Conservation (phyloP, 2,797 vertebrate genomes). For the Phyllotis vaccarum region DNA sequence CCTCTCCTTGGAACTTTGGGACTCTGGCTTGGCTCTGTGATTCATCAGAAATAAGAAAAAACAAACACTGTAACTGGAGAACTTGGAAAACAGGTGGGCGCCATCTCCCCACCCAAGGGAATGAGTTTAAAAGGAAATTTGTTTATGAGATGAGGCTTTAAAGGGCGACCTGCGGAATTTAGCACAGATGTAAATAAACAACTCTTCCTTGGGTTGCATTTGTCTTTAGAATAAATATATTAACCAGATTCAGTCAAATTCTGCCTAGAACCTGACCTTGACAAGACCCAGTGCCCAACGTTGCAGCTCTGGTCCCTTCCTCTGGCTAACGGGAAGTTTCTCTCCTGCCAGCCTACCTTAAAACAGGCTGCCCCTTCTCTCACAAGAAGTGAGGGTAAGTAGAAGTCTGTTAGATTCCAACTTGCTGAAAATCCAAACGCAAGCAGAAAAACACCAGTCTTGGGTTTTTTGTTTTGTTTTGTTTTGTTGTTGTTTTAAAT, state of each 20-base stretch:
- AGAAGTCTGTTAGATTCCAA: constrained; percentile 61
- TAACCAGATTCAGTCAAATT: constrained; percentile 73
- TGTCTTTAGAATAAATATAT: constrained; percentile 79
- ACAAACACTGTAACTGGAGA: constrained; percentile 82
- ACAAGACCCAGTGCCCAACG: constrained; percentile 69
- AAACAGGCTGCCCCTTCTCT: constrained; percentile 57
- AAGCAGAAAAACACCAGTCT: constrained; percentile 60
- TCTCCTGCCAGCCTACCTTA: neutral
- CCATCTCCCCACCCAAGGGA: constrained; percentile 79
- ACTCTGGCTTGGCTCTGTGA: constrained; percentile 73
- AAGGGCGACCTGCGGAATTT: constrained; percentile 83
- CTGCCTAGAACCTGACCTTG: constrained; percentile 77
- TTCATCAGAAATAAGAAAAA: constrained; percentile 85
- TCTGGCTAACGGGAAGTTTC: constrained; percentile 49
- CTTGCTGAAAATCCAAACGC: constrained; percentile 11
- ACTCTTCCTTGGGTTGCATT: constrained; percentile 74
- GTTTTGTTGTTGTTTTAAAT: neutral
- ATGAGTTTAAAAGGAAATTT: constrained; percentile 82
- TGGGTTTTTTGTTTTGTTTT: constrained; percentile 17
- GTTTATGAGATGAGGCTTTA: constrained; percentile 82
- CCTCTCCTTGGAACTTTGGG: constrained; percentile 46
- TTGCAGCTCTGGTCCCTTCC: neutral
- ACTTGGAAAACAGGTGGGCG: constrained; percentile 82
- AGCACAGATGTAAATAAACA: constrained; percentile 84
- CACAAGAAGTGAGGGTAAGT: constrained; percentile 66